phyloP scores from a whole-genome alignment of 92 coral and sea anemone species.

The Epizoanthus rinbou region DNA sequence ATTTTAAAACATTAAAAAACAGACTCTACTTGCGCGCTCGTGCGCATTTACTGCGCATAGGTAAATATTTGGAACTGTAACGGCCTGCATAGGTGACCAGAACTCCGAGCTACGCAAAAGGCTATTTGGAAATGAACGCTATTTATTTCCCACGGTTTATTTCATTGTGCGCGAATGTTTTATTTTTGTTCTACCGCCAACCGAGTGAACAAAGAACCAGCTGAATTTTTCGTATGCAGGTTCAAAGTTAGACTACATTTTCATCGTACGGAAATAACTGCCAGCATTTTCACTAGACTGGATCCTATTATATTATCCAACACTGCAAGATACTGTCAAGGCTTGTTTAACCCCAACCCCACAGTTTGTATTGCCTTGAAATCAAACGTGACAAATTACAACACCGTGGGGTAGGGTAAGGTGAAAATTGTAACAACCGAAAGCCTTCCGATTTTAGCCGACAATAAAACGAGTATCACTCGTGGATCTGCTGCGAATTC shows the following conservation, averaged over 20 bases:
- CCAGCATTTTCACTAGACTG: slow-evolving; percentile 20
- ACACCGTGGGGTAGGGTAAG: not conserved
- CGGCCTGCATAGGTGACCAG: slow-evolving; percentile 20
- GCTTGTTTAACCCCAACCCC: slow-evolving; percentile 22
- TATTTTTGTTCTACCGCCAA: slow-evolving; percentile 20
- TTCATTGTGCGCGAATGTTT: slow-evolving; percentile 19
- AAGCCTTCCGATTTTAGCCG: not conserved
- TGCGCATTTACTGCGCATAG: not conserved
- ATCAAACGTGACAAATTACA: slow-evolving; percentile 22
- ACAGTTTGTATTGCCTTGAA: slow-evolving; percentile 17
- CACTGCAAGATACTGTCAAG: not conserved
- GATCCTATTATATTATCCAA: slow-evolving; percentile 11
- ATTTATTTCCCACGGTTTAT: slow-evolving; percentile 5
- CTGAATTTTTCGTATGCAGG: slow-evolving; percentile 24
- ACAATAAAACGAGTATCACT: not conserved
- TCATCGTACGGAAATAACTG: slow-evolving; percentile 16
- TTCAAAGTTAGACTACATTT: slow-evolving; percentile 6
- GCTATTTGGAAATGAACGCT: slow-evolving; percentile 20
- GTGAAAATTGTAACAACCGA: slow-evolving; percentile 7
- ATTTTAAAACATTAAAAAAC: slow-evolving; percentile 13
- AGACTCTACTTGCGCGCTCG: not conserved
- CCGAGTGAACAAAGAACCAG: slow-evolving; percentile 16
- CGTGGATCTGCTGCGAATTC: slow-evolving; percentile 17
- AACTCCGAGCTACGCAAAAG: too few relatives aligned
- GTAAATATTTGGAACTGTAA: slow-evolving; percentile 9